Evolutionary conservation across 2,113 vertebrate genomes (phyloP).

Genomic region (Prionailurus viverrinus): DNA sequence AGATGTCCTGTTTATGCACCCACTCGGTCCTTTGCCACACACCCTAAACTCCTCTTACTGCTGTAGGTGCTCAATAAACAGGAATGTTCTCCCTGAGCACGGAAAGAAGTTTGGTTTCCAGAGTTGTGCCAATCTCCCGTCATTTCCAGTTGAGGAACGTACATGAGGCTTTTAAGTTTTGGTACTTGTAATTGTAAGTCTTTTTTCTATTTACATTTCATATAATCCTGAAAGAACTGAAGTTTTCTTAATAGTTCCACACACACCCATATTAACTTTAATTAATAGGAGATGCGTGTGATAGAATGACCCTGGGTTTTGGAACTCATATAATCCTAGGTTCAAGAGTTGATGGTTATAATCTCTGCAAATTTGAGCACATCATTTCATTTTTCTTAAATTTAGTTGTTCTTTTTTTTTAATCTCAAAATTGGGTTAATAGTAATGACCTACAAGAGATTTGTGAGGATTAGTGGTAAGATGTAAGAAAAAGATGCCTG

Average conservation of each 20-base stretch:
- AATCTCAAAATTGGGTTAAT: neutral
- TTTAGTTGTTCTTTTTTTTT: neutral
- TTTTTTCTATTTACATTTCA: neutral
- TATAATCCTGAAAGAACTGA: neutral
- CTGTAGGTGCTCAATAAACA: neutral
- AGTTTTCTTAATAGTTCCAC: neutral
- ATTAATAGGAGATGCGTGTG: neutral
- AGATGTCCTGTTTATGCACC: neutral
- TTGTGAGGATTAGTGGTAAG: neutral
- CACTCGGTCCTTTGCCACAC: neutral
- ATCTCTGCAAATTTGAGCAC: neutral
- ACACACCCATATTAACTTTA: neutral
- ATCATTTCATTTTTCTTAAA: constrained; percentile 24
- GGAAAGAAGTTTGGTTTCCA: neutral
- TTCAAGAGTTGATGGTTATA: neutral
- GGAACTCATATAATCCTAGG: neutral
- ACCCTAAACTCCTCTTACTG: neutral
- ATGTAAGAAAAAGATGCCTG: neutral
- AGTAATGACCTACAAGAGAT: neutral
- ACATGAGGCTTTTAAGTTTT: neutral
- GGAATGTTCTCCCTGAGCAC: neutral
- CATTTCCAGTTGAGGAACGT: neutral
- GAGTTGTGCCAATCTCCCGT: neutral
- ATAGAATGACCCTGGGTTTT: neutral
- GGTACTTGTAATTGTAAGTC: neutral